Conservation (phyloP, 1,140 invertebrate species). For the Drosophila teissieri region DNA sequence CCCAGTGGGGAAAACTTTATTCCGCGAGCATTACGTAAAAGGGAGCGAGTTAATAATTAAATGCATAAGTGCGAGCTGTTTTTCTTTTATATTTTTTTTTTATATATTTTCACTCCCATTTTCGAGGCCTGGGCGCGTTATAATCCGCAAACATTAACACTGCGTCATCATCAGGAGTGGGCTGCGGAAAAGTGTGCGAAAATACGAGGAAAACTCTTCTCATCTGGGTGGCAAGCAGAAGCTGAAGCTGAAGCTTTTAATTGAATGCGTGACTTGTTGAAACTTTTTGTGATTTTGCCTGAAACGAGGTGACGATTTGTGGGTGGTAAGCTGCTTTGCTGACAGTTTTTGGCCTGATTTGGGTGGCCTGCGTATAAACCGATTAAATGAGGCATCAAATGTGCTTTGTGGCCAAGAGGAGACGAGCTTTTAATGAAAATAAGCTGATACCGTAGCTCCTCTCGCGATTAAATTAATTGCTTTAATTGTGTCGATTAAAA, state of each 20-base stretch:
- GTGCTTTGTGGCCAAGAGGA: conserved; percentile 29
- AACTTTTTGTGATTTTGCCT: conserved; percentile 75
- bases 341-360: conserved; percentile 41
- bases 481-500: conserved; percentile 62
- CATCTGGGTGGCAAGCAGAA: conserved; percentile 11
- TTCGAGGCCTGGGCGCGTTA: conserved; percentile 23
- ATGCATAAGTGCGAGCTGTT: conserved; percentile 52
- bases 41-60: conserved; percentile 66
- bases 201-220: not conserved
- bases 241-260: conserved; percentile 57
- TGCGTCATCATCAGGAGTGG: not conserved
- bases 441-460: conserved; percentile 6
- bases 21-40: conserved; percentile 4
- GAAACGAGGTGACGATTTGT: conserved; percentile 13
- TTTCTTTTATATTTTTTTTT: conserved; percentile 1
- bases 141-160: conserved; percentile 71
- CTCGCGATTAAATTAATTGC: conserved; percentile 55
- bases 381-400: conserved; percentile 61
- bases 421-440: conserved; percentile 48
- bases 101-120: conserved; percentile 26
- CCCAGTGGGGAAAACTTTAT: conserved; percentile 39
- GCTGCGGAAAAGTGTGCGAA: not conserved
- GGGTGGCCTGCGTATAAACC: conserved; percentile 38
- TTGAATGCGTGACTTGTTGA: conserved; percentile 80
- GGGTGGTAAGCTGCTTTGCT: conserved; percentile 34